phyloP scores from a whole-genome alignment of 2,888 invertebrate genomes.

The Oxyteleia sp. region DNA sequence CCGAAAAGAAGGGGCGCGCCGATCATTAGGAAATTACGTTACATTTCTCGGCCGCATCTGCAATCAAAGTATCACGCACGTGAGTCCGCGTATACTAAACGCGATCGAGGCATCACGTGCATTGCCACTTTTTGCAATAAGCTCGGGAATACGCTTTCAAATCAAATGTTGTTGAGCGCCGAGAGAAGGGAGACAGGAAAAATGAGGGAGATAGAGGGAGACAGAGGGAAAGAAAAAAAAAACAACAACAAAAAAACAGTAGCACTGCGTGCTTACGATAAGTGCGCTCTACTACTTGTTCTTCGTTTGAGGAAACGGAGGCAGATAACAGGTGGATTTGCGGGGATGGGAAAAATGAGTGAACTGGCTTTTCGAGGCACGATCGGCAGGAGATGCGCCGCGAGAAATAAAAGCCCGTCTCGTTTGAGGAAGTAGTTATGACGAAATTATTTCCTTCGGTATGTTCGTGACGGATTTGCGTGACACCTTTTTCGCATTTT shows the following conservation, averaged over 20 bases:
- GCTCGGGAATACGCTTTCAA: slow-evolving; percentile 15
- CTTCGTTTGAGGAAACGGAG: slow-evolving; percentile 41
- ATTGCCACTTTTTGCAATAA: slow-evolving; percentile 4
- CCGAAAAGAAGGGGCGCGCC: slow-evolving; percentile 48
- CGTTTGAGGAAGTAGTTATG: slow-evolving; percentile 56
- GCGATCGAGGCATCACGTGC: slow-evolving; percentile 31
- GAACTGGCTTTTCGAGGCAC: slow-evolving; percentile 10
- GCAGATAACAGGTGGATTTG: slow-evolving; percentile 15
- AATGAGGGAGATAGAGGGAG: background rate
- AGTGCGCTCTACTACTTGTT: slow-evolving; percentile 20
- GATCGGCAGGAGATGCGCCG: slow-evolving; percentile 20
- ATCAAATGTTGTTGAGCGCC: slow-evolving; percentile 22
- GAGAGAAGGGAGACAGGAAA: background rate
- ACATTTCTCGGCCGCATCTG: slow-evolving; percentile 26
- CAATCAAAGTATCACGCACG: slow-evolving; percentile 55
- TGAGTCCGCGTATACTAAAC: slow-evolving; percentile 16
- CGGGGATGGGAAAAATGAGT: slow-evolving; percentile 15
- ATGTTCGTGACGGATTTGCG: slow-evolving; percentile 67
- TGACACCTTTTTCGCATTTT: slow-evolving; percentile 71
- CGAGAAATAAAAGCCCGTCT: slow-evolving; percentile 36
- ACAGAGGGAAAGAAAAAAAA: too few relatives aligned
- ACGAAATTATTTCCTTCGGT: slow-evolving; percentile 53
- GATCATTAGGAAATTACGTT: slow-evolving; percentile 37
- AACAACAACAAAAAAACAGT: too few relatives aligned
- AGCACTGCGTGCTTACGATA: slow-evolving; percentile 29